These are phyloP conservation scores for Macaria liturata DNA, from an alignment of 2,888 invertebrate species.

Conservation along the genomic window DNA sequence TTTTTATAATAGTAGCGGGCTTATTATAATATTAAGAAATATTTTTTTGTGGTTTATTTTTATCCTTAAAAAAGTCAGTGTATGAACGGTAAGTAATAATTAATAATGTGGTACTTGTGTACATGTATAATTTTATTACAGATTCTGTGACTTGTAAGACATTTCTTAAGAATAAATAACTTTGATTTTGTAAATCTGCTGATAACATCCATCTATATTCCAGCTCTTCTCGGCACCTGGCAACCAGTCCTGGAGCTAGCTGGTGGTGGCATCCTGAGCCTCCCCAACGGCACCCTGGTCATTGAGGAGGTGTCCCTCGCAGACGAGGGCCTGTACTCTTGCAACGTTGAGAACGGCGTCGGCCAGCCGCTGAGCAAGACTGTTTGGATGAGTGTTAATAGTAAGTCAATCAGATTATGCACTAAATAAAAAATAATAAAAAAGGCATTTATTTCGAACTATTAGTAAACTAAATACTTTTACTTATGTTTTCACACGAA, in stretches of 20 bases:
- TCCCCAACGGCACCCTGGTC: constrained; percentile 73
- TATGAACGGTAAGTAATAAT: too few relatives aligned
- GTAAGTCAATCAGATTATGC: constrained; percentile 57
- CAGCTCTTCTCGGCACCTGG: constrained; percentile 75
- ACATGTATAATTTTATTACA: too few relatives aligned
- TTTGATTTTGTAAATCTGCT: too few relatives aligned
- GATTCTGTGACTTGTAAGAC: too few relatives aligned
- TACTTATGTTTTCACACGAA: too few relatives aligned
- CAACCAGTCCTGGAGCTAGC: constrained; percentile 75
- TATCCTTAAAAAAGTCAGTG: too few relatives aligned
- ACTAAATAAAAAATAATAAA: not conserved
- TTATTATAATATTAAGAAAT: too few relatives aligned
- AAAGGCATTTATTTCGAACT: not conserved
- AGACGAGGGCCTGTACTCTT: constrained; percentile 77
- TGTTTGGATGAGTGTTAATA: constrained; percentile 79
- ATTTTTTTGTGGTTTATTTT: too few relatives aligned
- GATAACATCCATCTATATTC: not conserved
- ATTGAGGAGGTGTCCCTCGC: constrained; percentile 74
- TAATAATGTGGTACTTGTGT: too few relatives aligned
- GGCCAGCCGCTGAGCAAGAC: constrained; percentile 77
- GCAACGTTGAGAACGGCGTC: constrained; percentile 78
- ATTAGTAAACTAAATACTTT: too few relatives aligned
- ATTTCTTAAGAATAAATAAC: too few relatives aligned
- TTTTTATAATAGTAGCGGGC: too few relatives aligned
- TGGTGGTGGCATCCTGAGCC: constrained; percentile 74